Evolutionary conservation across 1,140 invertebrate species (phyloP).

Genomic region (Lasioglossum albipes): DNA sequence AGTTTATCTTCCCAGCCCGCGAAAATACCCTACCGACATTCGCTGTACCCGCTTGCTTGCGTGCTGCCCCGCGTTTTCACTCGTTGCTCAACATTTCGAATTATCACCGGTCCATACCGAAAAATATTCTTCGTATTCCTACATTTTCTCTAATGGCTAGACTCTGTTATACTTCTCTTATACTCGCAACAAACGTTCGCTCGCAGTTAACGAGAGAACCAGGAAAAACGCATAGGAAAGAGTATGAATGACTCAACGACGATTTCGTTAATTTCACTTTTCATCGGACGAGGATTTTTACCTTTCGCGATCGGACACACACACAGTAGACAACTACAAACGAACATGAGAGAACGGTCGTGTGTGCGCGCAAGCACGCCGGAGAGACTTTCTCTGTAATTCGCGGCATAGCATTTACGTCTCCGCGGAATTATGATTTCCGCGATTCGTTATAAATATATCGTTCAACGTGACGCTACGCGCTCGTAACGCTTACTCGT

Average conservation of each 20-base stretch:
- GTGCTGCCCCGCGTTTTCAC: not conserved
- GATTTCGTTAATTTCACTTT: slow-evolving; percentile 42
- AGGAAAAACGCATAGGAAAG: not conserved
- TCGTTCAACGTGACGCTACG: slow-evolving; percentile 30
- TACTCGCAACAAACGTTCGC: too few relatives aligned
- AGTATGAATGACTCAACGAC: not conserved
- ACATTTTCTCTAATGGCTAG: too few relatives aligned
- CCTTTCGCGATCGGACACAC: slow-evolving; percentile 4
- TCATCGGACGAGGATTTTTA: slow-evolving; percentile 29
- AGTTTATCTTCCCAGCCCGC: not conserved
- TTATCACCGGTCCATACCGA: too few relatives aligned
- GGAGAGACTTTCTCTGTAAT: slow-evolving; percentile 55
- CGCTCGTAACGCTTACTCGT: slow-evolving; percentile 36
- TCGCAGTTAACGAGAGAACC: not conserved
- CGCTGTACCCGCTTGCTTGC: not conserved
- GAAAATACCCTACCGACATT: not conserved
- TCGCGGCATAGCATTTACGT: slow-evolving; percentile 39
- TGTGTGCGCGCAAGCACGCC: not conserved
- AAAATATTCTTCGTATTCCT: too few relatives aligned
- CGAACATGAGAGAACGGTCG: not conserved
- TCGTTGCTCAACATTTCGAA: too few relatives aligned
- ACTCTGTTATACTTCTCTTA: too few relatives aligned
- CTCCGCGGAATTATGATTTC: slow-evolving; percentile 54
- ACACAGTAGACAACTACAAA: not conserved
- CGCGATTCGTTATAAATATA: slow-evolving; percentile 57